phyloP scores from a whole-genome alignment of 2,797 vertebrate species.

The Netta rufina region DNA sequence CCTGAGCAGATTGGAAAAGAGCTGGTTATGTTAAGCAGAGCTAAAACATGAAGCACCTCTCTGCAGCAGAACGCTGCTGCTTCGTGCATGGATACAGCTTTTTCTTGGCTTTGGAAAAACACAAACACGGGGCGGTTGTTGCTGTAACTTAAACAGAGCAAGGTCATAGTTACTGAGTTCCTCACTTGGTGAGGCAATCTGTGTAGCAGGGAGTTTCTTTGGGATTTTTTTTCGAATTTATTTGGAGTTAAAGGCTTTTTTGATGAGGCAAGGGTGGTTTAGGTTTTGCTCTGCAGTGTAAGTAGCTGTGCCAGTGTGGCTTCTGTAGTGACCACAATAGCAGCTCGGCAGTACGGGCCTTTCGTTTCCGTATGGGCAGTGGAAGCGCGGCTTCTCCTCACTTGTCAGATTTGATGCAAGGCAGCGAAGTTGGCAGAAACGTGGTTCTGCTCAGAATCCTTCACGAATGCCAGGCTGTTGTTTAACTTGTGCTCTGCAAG shows the following conservation, averaged over 20 bases:
- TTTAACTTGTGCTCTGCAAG: slow-evolving; percentile 38
- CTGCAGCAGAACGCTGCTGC: neutral
- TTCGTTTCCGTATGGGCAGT: slow-evolving; percentile 7
- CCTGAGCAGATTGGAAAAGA: neutral
- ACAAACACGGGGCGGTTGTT: neutral
- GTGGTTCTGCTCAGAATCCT: neutral
- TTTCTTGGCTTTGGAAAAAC: neutral
- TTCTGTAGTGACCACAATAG: neutral
- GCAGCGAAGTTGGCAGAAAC: slow-evolving; percentile 45
- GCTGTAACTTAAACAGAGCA: neutral
- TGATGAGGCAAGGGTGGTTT: neutral
- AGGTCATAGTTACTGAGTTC: neutral
- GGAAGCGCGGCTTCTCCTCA: neutral
- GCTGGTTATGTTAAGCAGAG: neutral
- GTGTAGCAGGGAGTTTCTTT: neutral
- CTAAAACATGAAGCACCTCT: neutral
- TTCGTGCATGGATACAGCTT: neutral
- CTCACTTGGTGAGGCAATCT: neutral
- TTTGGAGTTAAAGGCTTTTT: neutral
- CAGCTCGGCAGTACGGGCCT: neutral
- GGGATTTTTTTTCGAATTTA: neutral
- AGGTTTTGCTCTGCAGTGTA: neutral
- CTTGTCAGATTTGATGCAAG: slow-evolving; percentile 50
- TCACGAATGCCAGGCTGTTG: slow-evolving; percentile 12
- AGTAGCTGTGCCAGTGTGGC: neutral